Evolutionary conservation across 2,113 vertebrate species (phyloP).

Genomic region (Cebus imitator): DNA sequence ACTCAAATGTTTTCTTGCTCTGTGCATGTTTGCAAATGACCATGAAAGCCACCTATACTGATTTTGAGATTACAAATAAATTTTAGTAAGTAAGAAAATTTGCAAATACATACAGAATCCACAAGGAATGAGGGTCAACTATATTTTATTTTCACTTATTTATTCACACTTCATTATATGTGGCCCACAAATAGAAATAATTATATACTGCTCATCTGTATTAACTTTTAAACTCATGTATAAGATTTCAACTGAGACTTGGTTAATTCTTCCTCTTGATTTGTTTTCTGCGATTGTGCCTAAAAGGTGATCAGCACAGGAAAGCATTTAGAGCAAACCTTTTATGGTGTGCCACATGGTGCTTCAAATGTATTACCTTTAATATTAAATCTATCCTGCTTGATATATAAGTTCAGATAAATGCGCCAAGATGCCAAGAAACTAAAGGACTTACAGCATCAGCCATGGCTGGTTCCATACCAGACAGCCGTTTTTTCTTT

Average conservation of each 20-base stretch:
- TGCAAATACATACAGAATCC: too few species aligned
- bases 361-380: neutral
- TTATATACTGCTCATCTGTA: neutral
- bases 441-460: neutral
- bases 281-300: neutral
- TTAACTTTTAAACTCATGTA: neutral
- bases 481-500: neutral
- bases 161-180: neutral
- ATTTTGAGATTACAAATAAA: neutral
- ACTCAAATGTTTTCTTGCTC: neutral
- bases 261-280: neutral
- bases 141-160: neutral
- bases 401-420: neutral
- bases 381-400: neutral
- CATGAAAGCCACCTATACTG: neutral
- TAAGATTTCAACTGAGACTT: neutral
- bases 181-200: too few species aligned
- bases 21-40: neutral
- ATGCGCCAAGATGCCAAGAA: neutral
- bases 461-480: too few species aligned
- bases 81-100: too few species aligned
- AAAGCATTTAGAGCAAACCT: neutral
- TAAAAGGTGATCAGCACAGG: neutral
- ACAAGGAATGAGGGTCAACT: too few species aligned
- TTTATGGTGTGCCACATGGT: too few species aligned